phyloP scores from a whole-genome alignment of 2,797 vertebrate genomes.

The Coregonus suidteri region DNA sequence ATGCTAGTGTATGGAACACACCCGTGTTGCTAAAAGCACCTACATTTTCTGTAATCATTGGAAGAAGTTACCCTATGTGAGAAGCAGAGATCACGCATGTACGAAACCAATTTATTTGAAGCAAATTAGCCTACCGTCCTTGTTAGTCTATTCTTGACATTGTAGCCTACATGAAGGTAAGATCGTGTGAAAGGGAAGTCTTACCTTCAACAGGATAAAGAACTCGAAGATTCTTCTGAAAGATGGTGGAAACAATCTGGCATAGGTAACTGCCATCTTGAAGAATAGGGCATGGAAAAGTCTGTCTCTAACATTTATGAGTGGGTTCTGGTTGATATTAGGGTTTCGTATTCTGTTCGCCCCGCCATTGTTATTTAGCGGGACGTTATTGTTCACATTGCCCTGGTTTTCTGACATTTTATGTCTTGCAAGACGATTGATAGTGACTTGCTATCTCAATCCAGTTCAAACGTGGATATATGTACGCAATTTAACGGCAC shows the following conservation, averaged over 20 bases:
- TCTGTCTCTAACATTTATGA: slow-evolving; percentile 95
- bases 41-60: too few relatives aligned
- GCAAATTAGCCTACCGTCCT: background rate
- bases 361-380: slow-evolving; percentile 77
- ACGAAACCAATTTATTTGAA: background rate
- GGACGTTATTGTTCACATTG: slow-evolving; percentile 77
- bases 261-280: slow-evolving; percentile 99
- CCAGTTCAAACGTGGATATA: background rate
- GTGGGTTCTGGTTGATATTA: slow-evolving; percentile 94
- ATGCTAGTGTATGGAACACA: too few relatives aligned
- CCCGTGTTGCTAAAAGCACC: too few relatives aligned
- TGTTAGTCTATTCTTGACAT: background rate
- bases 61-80: too few relatives aligned
- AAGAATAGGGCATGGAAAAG: slow-evolving; percentile 98
- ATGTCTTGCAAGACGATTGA: slow-evolving; percentile 11
- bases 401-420: slow-evolving; percentile 87
- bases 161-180: background rate
- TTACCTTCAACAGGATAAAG: slow-evolving; percentile 94
- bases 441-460: background rate
- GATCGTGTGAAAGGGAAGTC: background rate
- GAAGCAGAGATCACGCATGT: background rate
- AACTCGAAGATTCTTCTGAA: slow-evolving; percentile 97
- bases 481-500: too few relatives aligned
- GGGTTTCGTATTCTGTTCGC: slow-evolving; percentile 88
- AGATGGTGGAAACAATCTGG: slow-evolving; percentile 92